phyloP scores from a whole-genome alignment of 2,888 invertebrate species.

The Leptopilina myrica region DNA sequence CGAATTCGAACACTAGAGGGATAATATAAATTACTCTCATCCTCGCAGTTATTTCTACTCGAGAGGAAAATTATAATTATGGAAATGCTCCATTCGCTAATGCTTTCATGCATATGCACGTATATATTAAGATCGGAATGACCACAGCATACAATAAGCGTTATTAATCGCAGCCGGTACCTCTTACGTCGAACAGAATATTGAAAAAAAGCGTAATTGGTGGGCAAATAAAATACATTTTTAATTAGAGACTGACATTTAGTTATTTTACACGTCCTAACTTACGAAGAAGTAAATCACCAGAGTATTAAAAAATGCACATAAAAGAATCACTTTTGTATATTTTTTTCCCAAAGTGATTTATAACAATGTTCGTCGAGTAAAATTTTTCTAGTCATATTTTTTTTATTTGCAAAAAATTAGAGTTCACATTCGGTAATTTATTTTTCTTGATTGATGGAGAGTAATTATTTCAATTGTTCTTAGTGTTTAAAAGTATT shows the following conservation, averaged over 20 bases:
- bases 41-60: slow-evolving; percentile 52
- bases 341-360: too few relatives aligned
- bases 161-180: slow-evolving; percentile 36
- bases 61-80: slow-evolving; percentile 62
- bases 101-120: slow-evolving; percentile 57
- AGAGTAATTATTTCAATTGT: not conserved
- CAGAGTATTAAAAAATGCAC: slow-evolving; percentile 1
- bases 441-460: too few relatives aligned
- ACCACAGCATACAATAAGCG: slow-evolving; percentile 15
- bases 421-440: too few relatives aligned
- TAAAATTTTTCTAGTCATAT: too few relatives aligned
- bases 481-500: not conserved
- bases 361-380: too few relatives aligned
- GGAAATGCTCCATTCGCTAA: slow-evolving; percentile 54
- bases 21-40: slow-evolving; percentile 58
- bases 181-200: slow-evolving; percentile 30
- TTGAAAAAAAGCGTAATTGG: slow-evolving; percentile 21
- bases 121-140: slow-evolving; percentile 48
- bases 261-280: not conserved
- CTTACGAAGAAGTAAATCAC: not conserved
- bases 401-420: too few relatives aligned
- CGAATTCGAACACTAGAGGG: slow-evolving; percentile 20
- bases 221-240: slow-evolving; percentile 1
- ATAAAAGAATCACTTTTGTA: too few relatives aligned
- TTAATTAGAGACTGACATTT: not conserved